Percentiles rank a stretch among this genome's conserved stretches.
Conservation (phyloP, 1,140 invertebrate genomes). For the Adelges cooleyi region DNA sequence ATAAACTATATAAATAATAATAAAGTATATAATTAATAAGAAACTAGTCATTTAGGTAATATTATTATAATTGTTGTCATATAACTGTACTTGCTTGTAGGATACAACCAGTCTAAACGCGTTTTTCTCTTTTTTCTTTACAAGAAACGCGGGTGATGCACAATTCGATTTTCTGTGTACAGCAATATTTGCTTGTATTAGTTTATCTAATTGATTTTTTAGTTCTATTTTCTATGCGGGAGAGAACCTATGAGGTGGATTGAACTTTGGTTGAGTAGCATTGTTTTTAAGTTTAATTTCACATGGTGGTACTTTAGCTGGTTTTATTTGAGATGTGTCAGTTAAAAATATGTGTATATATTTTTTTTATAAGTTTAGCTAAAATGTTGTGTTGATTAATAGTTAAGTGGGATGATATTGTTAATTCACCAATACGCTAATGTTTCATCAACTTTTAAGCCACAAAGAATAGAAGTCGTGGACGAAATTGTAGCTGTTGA, state of each 20-base stretch:
- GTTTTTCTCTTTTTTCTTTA: neutral
- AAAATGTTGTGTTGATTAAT: no score
- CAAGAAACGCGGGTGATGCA: neutral
- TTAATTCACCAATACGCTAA: no score
- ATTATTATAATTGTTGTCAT: no score
- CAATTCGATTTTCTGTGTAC: neutral
- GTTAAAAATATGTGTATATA: neutral
- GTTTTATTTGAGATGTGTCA: neutral
- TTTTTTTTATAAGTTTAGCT: neutral
- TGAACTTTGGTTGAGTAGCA: neutral
- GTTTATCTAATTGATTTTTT: neutral
- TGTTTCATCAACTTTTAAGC: no score
- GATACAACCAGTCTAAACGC: neutral
- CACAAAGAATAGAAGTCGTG: no score
- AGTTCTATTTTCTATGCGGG: neutral
- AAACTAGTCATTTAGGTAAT: no score
- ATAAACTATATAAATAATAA: no score
- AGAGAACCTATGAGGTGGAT: neutral
- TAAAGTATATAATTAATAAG: no score
- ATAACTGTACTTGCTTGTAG: no score
- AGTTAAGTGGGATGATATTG: no score
- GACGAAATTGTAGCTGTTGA: no score
- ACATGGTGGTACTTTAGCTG: neutral
- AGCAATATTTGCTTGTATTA: neutral
- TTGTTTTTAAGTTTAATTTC: neutral